phyloP scores from a whole-genome alignment of 2,797 vertebrate genomes.

The Leucoraja ocellata region DNA sequence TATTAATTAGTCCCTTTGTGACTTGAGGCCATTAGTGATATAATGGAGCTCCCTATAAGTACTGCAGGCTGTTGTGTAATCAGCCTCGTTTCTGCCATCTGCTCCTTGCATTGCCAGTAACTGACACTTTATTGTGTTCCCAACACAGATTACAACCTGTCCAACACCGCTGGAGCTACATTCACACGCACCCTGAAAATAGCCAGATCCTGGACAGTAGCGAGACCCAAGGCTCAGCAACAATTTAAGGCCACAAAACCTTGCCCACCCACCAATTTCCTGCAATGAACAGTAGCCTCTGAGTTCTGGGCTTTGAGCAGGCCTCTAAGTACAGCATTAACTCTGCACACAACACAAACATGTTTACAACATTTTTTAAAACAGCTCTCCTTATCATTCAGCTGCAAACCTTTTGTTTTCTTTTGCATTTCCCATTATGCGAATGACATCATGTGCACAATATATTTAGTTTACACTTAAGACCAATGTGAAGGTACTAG shows the following conservation, averaged over 20 bases:
- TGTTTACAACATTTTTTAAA: constrained; percentile 2
- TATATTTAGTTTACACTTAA: not conserved
- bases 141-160: not conserved
- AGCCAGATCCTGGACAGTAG: not conserved
- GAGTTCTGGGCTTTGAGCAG: not conserved
- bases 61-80: constrained; percentile 23
- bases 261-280: not conserved
- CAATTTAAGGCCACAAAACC: not conserved
- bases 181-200: not conserved
- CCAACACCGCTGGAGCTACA: not conserved
- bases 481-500: not conserved
- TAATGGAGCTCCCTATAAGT: constrained; percentile 24
- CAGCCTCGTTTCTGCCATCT: not conserved
- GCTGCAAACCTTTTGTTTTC: constrained; percentile 16
- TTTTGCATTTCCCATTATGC: constrained; percentile 22
- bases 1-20: constrained; percentile 38
- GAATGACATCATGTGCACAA: constrained; percentile 21
- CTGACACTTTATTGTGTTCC: constrained; percentile 9
- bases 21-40: constrained; percentile 9
- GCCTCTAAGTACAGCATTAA: constrained; percentile 5
- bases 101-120: not conserved
- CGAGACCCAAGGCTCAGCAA: not conserved
- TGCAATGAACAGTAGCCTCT: not conserved
- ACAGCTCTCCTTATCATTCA: constrained; percentile 15
- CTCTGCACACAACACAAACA: not conserved